Conservation (phyloP, 2,888 invertebrate genomes). For the Galerucella pusilla region DNA sequence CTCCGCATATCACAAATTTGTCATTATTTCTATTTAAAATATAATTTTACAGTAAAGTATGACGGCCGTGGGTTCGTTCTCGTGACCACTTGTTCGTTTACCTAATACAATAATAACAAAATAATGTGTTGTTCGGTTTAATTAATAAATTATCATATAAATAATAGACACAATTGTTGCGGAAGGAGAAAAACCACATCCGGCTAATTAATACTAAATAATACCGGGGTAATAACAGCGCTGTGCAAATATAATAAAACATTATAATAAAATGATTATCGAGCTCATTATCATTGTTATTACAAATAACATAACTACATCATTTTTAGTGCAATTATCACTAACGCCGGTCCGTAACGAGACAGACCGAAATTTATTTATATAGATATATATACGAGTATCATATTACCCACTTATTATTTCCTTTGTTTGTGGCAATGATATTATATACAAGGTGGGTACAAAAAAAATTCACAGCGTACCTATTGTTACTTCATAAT, state of each 20-base stretch:
- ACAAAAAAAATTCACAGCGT: too few relatives aligned
- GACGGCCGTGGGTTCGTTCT: slow-evolving; percentile 35
- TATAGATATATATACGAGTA: slow-evolving; percentile 3
- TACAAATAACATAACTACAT: slow-evolving; percentile 38
- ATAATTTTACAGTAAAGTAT: slow-evolving; percentile 35
- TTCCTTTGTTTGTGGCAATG: slow-evolving; percentile 1
- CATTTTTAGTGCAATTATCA: slow-evolving; percentile 37
- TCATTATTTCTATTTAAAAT: slow-evolving; percentile 34
- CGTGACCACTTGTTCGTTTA: slow-evolving; percentile 37
- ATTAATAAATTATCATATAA: slow-evolving; percentile 52
- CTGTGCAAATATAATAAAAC: slow-evolving; percentile 47
- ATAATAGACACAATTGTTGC: slow-evolving; percentile 48
- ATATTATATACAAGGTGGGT: neutral
- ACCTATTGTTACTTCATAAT: too few relatives aligned
- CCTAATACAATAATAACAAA: slow-evolving; percentile 44
- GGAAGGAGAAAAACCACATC: slow-evolving; percentile 51
- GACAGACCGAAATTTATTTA: slow-evolving; percentile 17
- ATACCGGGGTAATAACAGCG: slow-evolving; percentile 45
- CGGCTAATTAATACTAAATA: slow-evolving; percentile 49
- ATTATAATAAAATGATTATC: slow-evolving; percentile 43
- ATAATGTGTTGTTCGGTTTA: slow-evolving; percentile 45
- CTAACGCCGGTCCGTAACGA: slow-evolving; percentile 23
- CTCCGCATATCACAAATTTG: slow-evolving; percentile 8
- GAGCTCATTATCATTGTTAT: slow-evolving; percentile 44
- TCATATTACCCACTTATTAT: slow-evolving; percentile 14